Evolutionary conservation across 2,888 invertebrate genomes (phyloP), one percentile per base, ranked within the genome.

Genomic region (Clusia tigrina): DNA sequence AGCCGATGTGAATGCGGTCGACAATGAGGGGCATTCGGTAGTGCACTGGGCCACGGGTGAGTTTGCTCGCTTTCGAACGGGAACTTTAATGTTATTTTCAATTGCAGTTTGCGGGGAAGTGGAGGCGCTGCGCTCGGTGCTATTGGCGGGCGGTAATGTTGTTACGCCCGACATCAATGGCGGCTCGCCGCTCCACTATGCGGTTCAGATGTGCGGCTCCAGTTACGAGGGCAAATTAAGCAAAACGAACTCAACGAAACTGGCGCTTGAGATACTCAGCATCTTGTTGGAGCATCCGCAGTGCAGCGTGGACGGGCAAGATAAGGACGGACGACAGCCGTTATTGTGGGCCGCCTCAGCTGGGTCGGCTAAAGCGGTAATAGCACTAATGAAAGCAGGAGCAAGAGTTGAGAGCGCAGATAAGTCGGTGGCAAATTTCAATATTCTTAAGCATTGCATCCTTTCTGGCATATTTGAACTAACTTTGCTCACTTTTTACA

Each of bases 21-120:
- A 99, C 83, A 90, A 93, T 76, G 98, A 98, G 81, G 92, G 93
- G 65, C 98, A 98, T 82, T 95, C 96, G 1, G 93, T 95, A 53
- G 92, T 98, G 10, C 98, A 99, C 83, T 99, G 98, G 98, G 97
- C 98, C 18, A 96, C 97, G 69, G 98, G 97, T 96, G 82, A 74
- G 68, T 70, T 6, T n/a, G n/a, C n/a, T n/a, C n/a, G n/a, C n/a
- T n/a, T n/a, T n/a, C 42, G 42, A 42, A 42, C n/a, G 42, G n/a
- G 32, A 32, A 32, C 12, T 32, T 32, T 24, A n/a, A 26, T 63
- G 2, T 56, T 2, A 3, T 6, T 32, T 18, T 37, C n/a, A 5
- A 12, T 20, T 46, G 10, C 81, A 95, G 97, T 98, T 12, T 97
- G 97, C 79, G 96, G 96, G 0, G 96, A 97, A 82, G 89, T 94